Evolutionary conservation across 2,888 invertebrate species (phyloP).

Genomic region (Sicus ferrugineus): DNA sequence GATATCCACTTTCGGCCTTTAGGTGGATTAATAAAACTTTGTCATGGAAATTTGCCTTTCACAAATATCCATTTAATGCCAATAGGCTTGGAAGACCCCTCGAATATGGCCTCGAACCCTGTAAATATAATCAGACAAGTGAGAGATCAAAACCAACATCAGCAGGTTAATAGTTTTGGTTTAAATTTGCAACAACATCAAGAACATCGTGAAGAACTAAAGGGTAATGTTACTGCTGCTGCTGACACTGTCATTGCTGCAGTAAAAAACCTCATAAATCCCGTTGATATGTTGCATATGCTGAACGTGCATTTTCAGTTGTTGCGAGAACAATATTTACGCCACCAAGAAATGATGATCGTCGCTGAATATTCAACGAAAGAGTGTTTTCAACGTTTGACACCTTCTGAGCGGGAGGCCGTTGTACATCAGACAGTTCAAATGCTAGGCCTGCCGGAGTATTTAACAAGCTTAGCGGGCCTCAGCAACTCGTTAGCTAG

Average conservation of each 20-base stretch:
- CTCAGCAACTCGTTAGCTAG: slow-evolving; percentile 55
- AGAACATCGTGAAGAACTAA: slow-evolving; percentile 50
- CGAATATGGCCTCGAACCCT: slow-evolving; percentile 38
- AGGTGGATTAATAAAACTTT: slow-evolving; percentile 79
- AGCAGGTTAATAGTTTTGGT: slow-evolving; percentile 29
- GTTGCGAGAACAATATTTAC: slow-evolving; percentile 59
- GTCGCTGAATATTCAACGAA: slow-evolving; percentile 54
- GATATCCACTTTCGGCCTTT: slow-evolving; percentile 82
- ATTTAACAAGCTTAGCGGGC: slow-evolving; percentile 56
- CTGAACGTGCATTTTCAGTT: slow-evolving; percentile 58
- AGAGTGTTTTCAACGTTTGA: slow-evolving; percentile 56
- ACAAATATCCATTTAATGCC: slow-evolving; percentile 60
- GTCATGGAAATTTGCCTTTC: slow-evolving; percentile 75
- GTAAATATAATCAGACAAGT: slow-evolving; percentile 24
- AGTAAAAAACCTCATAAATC: slow-evolving; percentile 51
- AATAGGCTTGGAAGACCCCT: slow-evolving; percentile 50
- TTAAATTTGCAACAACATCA: slow-evolving; percentile 38
- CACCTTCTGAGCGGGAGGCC: slow-evolving; percentile 55
- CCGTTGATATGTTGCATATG: slow-evolving; percentile 54
- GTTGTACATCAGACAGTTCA: slow-evolving; percentile 58
- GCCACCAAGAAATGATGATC: slow-evolving; percentile 58
- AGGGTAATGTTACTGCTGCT: slow-evolving; percentile 54
- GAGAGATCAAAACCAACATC: slow-evolving; percentile 14
- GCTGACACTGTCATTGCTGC: slow-evolving; percentile 55
- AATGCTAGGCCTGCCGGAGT: slow-evolving; percentile 56